Base-by-base conservation (phyloP, 2,888 invertebrate species). In the Prenolepis imparis region DNA sequence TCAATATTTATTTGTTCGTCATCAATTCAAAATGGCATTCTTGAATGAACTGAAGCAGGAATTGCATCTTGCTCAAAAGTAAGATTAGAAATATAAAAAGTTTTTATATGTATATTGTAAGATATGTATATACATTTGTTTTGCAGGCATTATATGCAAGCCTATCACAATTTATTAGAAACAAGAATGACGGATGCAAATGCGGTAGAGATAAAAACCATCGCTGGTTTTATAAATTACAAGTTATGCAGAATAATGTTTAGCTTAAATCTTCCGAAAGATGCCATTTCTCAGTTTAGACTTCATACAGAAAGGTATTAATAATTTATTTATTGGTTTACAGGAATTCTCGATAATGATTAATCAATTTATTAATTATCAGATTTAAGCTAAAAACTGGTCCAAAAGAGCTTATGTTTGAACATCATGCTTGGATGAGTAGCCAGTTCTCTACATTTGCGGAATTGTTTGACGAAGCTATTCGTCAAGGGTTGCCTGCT, bases 11-110 rank as follows among this genome's bases (percentile, higher is more conserved):
- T 98, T 98, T 95, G 98, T 99, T 39, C 95, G 99, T 48, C 99
- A 99, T 95, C 98, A 99, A 93, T 99, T 99, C 94, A 99, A 99
- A 95, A 97, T 99, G 94, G 99, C 98, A 0, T 99, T 99, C 95
- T 96, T 99, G 75, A 98, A 98, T 93, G 99, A 99, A 95, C 95
- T 99, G 86, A 97, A 98, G 91, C 98, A 99, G 94, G 99, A 99
- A 93, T 96, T 97, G 89, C 97, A 96, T 92, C 97, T 97, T 0
- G 98, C 99, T 18, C 96, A 98, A 91, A 98, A 98, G 96, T 97
- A 95, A 94, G 94, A 68, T 64, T 28, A 48, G 41, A 75, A 59
- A 64, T 82, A 24, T 81, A n/a, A 81, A 63, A 3, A 61, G 74
- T 18, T 32, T 75, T 3, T 55, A 39, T 21, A 52, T 81, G n/a